These are phyloP conservation scores for Atrichornis clamosus DNA, from an alignment of 2,113 vertebrate species.

Conservation along the genomic window DNA sequence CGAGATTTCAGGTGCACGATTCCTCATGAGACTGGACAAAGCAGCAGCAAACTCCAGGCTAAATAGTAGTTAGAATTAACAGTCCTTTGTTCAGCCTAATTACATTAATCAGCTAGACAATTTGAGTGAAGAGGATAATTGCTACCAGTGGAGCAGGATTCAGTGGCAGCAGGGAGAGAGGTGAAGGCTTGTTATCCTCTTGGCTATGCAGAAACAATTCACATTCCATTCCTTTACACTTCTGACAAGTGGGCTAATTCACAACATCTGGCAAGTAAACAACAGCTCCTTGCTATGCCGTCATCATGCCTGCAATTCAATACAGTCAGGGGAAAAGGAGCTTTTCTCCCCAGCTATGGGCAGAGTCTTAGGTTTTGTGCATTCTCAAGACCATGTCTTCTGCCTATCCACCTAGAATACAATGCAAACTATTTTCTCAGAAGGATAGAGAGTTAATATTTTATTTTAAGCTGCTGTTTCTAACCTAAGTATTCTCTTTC, in stretches of 20 bases:
- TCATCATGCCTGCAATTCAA: neutral
- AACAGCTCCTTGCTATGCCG: neutral
- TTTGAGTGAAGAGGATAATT: conserved; percentile 34
- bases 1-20: neutral
- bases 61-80: conserved; percentile 7
- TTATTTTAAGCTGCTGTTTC: neutral
- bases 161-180: neutral
- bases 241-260: conserved; percentile 13
- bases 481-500: neutral
- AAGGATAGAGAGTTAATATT: neutral
- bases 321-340: neutral
- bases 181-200: conserved; percentile 27
- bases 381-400: neutral
- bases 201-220: neutral
- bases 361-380: neutral
- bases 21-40: neutral
- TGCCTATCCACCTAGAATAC: neutral
- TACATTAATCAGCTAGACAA: conserved; percentile 22
- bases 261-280: neutral
- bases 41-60: neutral
- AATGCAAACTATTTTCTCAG: neutral
- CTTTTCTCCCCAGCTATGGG: neutral
- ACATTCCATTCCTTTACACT: neutral
- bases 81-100: conserved; percentile 30
- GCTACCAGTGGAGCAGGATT: neutral